Evolutionary conservation across 2,797 vertebrate genomes (phyloP).

Genomic region (Melanitta fusca): DNA sequence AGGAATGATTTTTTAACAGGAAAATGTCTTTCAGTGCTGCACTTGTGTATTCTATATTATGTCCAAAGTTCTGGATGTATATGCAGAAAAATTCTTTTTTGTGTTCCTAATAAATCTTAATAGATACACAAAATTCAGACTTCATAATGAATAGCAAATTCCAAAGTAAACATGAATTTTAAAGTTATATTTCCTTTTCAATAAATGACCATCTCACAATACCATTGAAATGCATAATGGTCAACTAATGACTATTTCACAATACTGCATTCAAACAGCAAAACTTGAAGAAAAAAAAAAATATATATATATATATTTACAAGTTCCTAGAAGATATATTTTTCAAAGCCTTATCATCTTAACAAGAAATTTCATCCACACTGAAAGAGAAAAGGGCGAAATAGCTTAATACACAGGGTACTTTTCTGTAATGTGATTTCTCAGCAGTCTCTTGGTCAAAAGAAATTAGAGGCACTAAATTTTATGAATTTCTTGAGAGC

Average conservation of each 20-base stretch:
- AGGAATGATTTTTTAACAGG: not conserved
- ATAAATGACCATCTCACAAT: not conserved
- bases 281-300: not conserved
- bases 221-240: not conserved
- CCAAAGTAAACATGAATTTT: not conserved
- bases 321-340: not conserved
- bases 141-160: not conserved
- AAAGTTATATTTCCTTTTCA: not conserved
- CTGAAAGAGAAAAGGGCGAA: not conserved
- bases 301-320: not conserved
- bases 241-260: not conserved
- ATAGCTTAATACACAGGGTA: not conserved
- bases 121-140: not conserved
- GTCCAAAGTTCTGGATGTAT: not conserved
- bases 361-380: not conserved
- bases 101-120: not conserved
- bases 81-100: not conserved
- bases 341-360: not conserved
- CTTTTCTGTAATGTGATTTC: not conserved
- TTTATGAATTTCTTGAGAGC: conserved; percentile 26
- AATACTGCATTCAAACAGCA: not conserved
- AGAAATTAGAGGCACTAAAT: not conserved
- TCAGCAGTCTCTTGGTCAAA: not conserved
- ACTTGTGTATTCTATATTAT: not conserved
- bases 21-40: not conserved